These are phyloP conservation scores for Brotula barbata DNA, from an alignment of 2,797 vertebrate species.

Conservation along the genomic window DNA sequence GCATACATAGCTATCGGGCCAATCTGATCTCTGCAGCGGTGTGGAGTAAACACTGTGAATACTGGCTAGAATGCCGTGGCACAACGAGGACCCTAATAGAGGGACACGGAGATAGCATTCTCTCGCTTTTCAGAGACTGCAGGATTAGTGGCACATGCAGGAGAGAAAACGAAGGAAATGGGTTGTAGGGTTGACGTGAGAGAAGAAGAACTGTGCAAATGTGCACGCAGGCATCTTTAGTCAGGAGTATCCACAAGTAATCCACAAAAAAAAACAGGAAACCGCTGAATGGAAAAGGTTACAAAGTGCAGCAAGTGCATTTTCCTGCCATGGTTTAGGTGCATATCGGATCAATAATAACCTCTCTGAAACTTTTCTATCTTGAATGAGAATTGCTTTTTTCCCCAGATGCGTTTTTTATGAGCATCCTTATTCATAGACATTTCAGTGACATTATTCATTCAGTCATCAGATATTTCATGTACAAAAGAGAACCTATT, in stretches of 20 bases:
- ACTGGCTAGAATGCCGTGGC: conserved; percentile 42
- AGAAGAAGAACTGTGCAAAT: conserved; percentile 20
- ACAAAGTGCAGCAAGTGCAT: neutral
- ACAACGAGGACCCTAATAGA: conserved; percentile 54
- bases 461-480: conserved; percentile 24
- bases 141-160: conserved; percentile 70
- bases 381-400: neutral
- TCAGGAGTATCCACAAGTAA: conserved; percentile 29
- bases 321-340: conserved; percentile 4
- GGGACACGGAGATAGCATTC: conserved; percentile 54
- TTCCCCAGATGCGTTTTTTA: conserved; percentile 1
- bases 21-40: conserved; percentile 52
- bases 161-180: conserved; percentile 65
- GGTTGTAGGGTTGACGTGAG: conserved; percentile 23
- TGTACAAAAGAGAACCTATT: conserved; percentile 14
- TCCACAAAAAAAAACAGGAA: conserved; percentile 20
- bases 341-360: conserved; percentile 21
- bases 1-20: conserved; percentile 57
- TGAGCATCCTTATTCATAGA: neutral
- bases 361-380: conserved; percentile 12
- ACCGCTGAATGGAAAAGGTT: neutral
- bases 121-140: conserved; percentile 40
- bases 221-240: too few species aligned
- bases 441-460: conserved; percentile 3
- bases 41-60: conserved; percentile 48